Percentiles rank a stretch among this genome's conserved stretches.
phyloP scores from a whole-genome alignment of 1,140 invertebrate species.

The Hylyphantes graminicola region DNA sequence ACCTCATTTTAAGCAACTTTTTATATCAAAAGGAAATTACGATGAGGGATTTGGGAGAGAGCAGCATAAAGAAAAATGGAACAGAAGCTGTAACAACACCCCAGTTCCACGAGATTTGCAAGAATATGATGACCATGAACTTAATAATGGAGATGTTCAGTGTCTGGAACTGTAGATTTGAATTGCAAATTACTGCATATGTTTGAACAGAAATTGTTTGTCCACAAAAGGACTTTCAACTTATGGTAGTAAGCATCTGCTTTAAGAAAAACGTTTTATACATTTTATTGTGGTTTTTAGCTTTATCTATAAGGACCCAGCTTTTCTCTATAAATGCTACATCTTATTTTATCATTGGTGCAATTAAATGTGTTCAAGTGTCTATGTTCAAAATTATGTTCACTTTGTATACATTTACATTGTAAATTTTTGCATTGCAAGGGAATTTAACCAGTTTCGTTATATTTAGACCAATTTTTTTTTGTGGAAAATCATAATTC shows the following conservation, averaged over 20 bases:
- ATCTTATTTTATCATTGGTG: constrained; percentile 39
- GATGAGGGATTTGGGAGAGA: constrained; percentile 79
- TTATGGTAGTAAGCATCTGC: constrained; percentile 30
- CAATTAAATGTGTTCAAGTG: constrained; percentile 36
- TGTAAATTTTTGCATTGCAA: constrained; percentile 23
- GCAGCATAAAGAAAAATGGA: constrained; percentile 70
- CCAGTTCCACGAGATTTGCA: constrained; percentile 57
- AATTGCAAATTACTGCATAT: constrained; percentile 13
- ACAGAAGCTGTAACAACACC: constrained; percentile 62
- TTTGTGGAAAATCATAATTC: constrained; percentile 6
- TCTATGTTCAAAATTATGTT: constrained; percentile 19
- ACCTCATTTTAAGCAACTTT: constrained; percentile 84
- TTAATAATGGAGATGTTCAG: constrained; percentile 59
- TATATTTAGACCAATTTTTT: neutral
- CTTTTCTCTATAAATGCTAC: constrained; percentile 29
- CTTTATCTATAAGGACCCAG: constrained; percentile 44
- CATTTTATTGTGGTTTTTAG: constrained; percentile 51
- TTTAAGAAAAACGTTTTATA: constrained; percentile 45
- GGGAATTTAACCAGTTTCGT: too few species aligned
- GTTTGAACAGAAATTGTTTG: constrained; percentile 27
- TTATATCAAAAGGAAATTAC: constrained; percentile 86
- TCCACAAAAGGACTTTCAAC: constrained; percentile 24
- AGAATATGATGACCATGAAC: constrained; percentile 54
- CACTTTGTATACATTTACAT: constrained; percentile 17
- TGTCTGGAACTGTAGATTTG: constrained; percentile 46